Conservation (phyloP, 2,888 invertebrate species). For the Camponotus fellah region DNA sequence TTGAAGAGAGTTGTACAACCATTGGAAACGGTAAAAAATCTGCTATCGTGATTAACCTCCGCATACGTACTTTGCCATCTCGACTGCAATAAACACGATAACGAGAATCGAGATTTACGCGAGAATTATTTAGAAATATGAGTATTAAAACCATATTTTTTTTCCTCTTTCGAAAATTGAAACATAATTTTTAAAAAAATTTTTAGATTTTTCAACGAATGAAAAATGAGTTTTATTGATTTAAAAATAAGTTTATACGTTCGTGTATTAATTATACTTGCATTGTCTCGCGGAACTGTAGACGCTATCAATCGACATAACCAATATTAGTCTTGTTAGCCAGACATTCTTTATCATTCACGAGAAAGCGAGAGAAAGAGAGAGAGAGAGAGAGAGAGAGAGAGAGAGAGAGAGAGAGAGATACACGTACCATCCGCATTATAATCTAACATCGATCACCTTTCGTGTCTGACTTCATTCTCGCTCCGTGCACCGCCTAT, state of each 20-base stretch:
- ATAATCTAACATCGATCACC: conserved; percentile 78
- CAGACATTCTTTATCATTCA: conserved; percentile 60
- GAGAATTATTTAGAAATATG: conserved; percentile 22
- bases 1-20: conserved; percentile 7
- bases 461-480: conserved; percentile 67
- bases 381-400: too few species aligned
- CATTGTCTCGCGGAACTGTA: conserved; percentile 10
- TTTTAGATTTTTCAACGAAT: background rate
- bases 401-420: too few species aligned
- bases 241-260: background rate
- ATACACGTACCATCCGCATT: conserved; percentile 63
- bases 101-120: conserved; percentile 31
- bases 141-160: background rate
- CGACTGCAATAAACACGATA: conserved; percentile 33
- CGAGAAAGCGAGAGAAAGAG: background rate
- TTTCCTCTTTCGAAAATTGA: background rate
- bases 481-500: conserved; percentile 54
- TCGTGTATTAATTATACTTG: conserved; percentile 18
- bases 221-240: background rate
- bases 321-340: conserved; percentile 54
- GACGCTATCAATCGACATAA: conserved; percentile 26
- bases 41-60: conserved; percentile 44
- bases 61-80: conserved; percentile 26
- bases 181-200: background rate
- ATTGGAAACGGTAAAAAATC: conserved; percentile 16